Conservation (phyloP, 2,888 invertebrate genomes). For the Polyploca ridens region DNA sequence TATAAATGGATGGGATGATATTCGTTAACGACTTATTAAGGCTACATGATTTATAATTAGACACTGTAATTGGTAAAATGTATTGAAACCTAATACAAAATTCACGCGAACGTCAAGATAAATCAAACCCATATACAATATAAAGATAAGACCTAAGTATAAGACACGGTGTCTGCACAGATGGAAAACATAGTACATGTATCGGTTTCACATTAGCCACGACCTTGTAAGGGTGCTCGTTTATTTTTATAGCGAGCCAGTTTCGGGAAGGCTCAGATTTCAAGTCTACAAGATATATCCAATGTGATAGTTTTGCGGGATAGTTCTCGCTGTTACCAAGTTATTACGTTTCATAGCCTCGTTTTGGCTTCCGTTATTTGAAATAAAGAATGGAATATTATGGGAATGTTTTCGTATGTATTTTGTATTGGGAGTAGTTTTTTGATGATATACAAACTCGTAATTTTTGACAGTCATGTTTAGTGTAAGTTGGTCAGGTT, state of each 20-base stretch:
- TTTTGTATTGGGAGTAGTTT: no score
- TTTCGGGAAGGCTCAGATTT: constrained; percentile 37
- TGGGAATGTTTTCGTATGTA: background rate
- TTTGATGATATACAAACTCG: no score
- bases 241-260: constrained; percentile 46
- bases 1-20: no score
- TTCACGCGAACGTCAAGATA: background rate
- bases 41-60: no score
- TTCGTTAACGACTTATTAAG: no score
- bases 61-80: no score
- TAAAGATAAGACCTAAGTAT: constrained; percentile 20
- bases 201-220: constrained; percentile 47
- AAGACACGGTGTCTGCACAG: constrained; percentile 18
- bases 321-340: constrained; percentile 5
- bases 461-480: no score
- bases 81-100: no score
- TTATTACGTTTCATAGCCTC: constrained; percentile 10
- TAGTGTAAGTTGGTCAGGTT: no score
- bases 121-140: background rate
- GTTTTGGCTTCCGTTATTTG: constrained; percentile 3
- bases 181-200: constrained; percentile 29
- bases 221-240: constrained; percentile 42
- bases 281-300: constrained; percentile 21
- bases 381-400: background rate
- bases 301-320: constrained; percentile 24